A percentile compares a stretch with the other conserved stretches of the same genome.
These are phyloP conservation scores for Odontamblyopus lacepedii DNA, from an alignment of 2,797 vertebrate genomes.

Conservation along the genomic window DNA sequence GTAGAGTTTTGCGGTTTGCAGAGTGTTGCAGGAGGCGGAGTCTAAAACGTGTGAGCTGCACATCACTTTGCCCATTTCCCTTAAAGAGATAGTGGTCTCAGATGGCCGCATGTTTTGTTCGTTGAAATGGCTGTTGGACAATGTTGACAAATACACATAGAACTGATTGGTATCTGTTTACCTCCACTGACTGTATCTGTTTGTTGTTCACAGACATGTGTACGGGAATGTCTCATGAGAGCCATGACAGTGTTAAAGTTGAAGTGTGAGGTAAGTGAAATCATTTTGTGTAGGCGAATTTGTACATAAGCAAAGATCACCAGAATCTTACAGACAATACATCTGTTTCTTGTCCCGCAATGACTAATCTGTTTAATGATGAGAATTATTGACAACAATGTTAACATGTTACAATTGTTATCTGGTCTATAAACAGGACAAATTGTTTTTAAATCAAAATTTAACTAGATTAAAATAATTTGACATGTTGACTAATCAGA, in stretches of 20 bases:
- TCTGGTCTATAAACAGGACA: too few species aligned
- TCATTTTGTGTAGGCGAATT: neutral
- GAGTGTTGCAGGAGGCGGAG: conserved; percentile 62
- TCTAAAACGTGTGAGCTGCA: conserved; percentile 55
- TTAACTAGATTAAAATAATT: neutral
- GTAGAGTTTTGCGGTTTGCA: conserved; percentile 73
- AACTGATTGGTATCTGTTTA: conserved; percentile 28
- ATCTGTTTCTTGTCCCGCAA: too few species aligned
- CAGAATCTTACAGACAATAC: too few species aligned
- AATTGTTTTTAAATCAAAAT: too few species aligned
- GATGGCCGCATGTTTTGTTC: conserved; percentile 16
- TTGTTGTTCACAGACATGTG: conserved; percentile 58
- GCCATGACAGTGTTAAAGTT: conserved; percentile 61
- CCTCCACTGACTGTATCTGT: conserved; percentile 35
- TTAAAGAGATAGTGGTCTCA: conserved; percentile 66
- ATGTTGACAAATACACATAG: conserved; percentile 5
- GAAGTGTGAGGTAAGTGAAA: conserved; percentile 73
- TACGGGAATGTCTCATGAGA: conserved; percentile 60
- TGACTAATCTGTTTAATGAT: too few species aligned
- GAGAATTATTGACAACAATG: too few species aligned
- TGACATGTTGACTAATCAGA: neutral
- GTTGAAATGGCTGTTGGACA: neutral
- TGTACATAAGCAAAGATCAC: conserved; percentile 1
- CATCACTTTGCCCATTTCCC: conserved; percentile 53
- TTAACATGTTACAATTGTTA: too few species aligned